phyloP scores from a whole-genome alignment of 2,797 vertebrate genomes.

The Eospalax fontanierii region DNA sequence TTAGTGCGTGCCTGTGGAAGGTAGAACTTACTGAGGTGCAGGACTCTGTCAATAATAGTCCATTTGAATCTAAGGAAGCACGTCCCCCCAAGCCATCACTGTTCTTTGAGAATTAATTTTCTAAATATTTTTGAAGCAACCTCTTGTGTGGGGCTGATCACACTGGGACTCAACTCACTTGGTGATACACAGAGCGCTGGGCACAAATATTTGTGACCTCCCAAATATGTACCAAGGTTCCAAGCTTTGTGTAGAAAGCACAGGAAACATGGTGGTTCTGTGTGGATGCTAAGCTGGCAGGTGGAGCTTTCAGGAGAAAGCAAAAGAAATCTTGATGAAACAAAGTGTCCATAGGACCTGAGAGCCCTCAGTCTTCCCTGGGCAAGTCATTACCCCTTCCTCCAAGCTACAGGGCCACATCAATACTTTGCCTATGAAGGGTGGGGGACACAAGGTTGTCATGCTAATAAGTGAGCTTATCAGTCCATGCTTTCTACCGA shows the following conservation, averaged over 20 bases:
- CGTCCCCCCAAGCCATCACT: neutral
- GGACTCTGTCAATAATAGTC: neutral
- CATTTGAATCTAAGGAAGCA: neutral
- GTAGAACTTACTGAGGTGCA: neutral
- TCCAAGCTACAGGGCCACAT: neutral
- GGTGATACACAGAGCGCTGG: fast-evolving
- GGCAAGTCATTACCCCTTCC: too few relatives aligned
- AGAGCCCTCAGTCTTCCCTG: neutral
- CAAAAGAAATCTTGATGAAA: neutral
- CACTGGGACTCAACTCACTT: neutral
- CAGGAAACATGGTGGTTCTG: neutral
- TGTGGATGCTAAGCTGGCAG: neutral
- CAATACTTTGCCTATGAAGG: neutral
- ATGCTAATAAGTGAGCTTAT: neutral
- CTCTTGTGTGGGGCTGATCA: neutral
- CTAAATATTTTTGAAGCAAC: neutral
- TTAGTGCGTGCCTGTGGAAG: neutral
- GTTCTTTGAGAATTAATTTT: neutral
- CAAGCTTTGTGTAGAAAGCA: fast-evolving
- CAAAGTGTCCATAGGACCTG: neutral
- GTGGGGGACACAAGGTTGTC: neutral
- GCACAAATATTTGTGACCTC: neutral
- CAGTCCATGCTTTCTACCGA: neutral
- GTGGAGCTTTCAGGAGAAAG: neutral
- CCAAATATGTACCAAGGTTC: neutral